Percentiles rank a stretch among this genome's conserved stretches.
phyloP scores from a whole-genome alignment of 30 jellyfish, hydroid and myxozoan genomes.

The Hydractinia symbiolongicarpus region DNA sequence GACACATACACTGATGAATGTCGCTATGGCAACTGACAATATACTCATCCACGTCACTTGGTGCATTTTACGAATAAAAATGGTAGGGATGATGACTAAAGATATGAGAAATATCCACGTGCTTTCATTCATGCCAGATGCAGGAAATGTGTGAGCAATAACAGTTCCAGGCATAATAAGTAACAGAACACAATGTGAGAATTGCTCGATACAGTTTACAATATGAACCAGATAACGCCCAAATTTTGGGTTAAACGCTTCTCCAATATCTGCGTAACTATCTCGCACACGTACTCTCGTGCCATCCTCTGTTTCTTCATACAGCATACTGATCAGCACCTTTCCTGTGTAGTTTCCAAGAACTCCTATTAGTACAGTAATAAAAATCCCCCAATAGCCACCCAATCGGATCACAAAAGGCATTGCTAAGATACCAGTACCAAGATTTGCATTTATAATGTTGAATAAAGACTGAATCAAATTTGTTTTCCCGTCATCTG shows the following conservation, averaged over 20 bases:
- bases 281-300: slow-evolving; percentile 88
- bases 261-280: slow-evolving; percentile 89
- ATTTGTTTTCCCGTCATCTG: slow-evolving; percentile 71
- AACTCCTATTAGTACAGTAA: slow-evolving; percentile 58
- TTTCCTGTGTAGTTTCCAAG: slow-evolving; percentile 88
- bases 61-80: slow-evolving; percentile 83
- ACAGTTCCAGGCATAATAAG: slow-evolving; percentile 95
- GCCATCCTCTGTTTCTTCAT: slow-evolving; percentile 88
- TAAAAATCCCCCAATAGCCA: slow-evolving; percentile 82
- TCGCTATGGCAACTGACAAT: slow-evolving; percentile 80
- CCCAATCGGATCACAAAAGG: slow-evolving; percentile 87
- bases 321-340: slow-evolving; percentile 55
- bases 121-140: slow-evolving; percentile 68
- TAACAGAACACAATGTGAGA: slow-evolving; percentile 81
- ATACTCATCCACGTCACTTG: slow-evolving; percentile 83
- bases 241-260: slow-evolving; percentile 69
- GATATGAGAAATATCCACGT: slow-evolving; percentile 85
- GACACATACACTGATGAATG: slow-evolving; percentile 58
- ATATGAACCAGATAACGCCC: slow-evolving; percentile 77
- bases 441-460: slow-evolving; percentile 83
- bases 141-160: slow-evolving; percentile 83
- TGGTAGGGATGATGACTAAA: slow-evolving; percentile 67
- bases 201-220: slow-evolving; percentile 77
- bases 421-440: slow-evolving; percentile 87
- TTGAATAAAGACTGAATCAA: slow-evolving; percentile 72